Conservation (phyloP, 2,113 vertebrate genomes). For the Dolichallabes microphthalmus region DNA sequence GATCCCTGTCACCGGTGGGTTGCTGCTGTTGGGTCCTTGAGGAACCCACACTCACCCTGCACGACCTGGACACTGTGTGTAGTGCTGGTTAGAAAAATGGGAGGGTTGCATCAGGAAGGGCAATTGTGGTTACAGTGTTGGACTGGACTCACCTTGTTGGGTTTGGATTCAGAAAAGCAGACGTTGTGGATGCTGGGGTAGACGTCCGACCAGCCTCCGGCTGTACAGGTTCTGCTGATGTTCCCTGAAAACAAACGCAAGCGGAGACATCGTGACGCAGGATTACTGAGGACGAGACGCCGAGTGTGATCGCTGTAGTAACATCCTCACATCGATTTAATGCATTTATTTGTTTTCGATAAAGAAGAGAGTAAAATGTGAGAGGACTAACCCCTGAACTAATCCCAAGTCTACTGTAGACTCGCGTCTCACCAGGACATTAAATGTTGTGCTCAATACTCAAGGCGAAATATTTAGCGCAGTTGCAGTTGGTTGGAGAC, state of each 20-base stretch:
- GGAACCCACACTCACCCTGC: no score
- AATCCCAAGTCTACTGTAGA: neutral
- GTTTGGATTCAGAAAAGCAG: slow-evolving; percentile 58
- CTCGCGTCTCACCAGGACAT: neutral
- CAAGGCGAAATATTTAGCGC: slow-evolving; percentile 21
- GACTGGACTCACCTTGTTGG: slow-evolving; percentile 57
- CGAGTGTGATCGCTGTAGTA: no score
- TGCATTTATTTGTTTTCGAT: neutral
- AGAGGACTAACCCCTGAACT: neutral
- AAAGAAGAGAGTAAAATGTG: neutral
- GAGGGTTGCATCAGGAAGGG: no score
- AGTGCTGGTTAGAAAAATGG: no score
- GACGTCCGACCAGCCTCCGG: slow-evolving; percentile 63
- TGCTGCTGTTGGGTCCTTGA: no score
- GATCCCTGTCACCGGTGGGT: no score
- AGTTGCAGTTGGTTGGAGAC: neutral
- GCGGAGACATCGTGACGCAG: neutral
- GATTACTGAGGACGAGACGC: no score
- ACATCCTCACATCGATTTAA: neutral
- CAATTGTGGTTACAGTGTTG: no score
- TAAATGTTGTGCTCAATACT: slow-evolving; percentile 13
- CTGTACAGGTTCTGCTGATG: slow-evolving; percentile 69
- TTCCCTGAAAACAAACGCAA: slow-evolving; percentile 57
- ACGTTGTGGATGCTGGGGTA: slow-evolving; percentile 59
- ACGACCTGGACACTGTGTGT: no score